Percentiles rank a stretch among this genome's conserved stretches.
Evolutionary conservation across 2,888 invertebrate genomes (phyloP).

Genomic region (Drosophila kanekoi): DNA sequence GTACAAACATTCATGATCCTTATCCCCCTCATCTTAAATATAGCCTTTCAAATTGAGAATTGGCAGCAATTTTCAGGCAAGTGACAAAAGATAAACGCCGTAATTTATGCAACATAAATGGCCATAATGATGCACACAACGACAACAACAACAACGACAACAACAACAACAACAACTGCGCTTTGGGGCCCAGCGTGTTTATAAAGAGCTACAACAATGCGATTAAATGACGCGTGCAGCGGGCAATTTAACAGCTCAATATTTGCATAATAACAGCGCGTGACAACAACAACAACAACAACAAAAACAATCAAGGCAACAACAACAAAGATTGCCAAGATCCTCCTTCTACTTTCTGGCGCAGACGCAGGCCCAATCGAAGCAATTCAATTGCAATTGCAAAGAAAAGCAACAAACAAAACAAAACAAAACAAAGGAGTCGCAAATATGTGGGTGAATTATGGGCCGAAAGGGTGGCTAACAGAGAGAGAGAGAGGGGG

Average conservation of each 20-base stretch:
- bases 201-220: conserved; percentile 59
- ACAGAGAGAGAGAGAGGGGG: not conserved
- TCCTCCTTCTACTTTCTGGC: conserved; percentile 9
- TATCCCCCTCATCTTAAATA: conserved; percentile 6
- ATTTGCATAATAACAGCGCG: conserved; percentile 82
- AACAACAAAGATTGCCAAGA: conserved; percentile 18
- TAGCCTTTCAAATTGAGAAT: conserved; percentile 6
- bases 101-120: conserved; percentile 82
- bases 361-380: conserved; percentile 52
- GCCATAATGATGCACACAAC: conserved; percentile 60
- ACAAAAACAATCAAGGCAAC: conserved; percentile 17
- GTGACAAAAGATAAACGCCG: conserved; percentile 64
- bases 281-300: conserved; percentile 60
- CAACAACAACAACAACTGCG: conserved; percentile 25
- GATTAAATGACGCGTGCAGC: conserved; percentile 75
- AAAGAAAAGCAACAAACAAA: conserved; percentile 6
- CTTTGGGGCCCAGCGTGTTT: conserved; percentile 27
- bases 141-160: conserved; percentile 41
- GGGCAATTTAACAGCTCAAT: conserved; percentile 80
- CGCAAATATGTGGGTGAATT: conserved; percentile 51
- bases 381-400: conserved; percentile 65
- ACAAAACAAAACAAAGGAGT: conserved; percentile 43
- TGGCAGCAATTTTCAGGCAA: conserved; percentile 48
- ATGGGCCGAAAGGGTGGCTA: not conserved
- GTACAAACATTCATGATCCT: too few relatives aligned